phyloP scores from a whole-genome alignment of 2,888 invertebrate species.

The Protodeltote pygarga region DNA sequence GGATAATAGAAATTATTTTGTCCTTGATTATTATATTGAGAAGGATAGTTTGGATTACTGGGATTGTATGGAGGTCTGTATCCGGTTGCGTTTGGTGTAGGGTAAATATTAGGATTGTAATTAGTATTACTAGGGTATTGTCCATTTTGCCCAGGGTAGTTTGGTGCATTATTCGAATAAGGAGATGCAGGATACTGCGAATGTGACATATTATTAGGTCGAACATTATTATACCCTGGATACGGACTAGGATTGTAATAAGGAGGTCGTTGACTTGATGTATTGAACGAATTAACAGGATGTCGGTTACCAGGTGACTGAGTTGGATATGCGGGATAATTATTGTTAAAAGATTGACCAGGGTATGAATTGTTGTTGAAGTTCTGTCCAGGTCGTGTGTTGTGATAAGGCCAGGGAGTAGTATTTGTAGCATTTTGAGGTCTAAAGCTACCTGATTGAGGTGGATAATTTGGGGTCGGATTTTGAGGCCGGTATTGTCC shows the following conservation, averaged over 20 bases:
- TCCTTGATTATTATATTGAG: constrained; percentile 32
- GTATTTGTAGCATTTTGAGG: constrained; percentile 27
- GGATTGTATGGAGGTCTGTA: constrained; percentile 35
- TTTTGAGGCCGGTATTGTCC: constrained; percentile 30
- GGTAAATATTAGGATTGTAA: constrained; percentile 2
- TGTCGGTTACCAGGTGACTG: constrained; percentile 6
- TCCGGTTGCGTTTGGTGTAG: neutral
- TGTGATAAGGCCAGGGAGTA: constrained; percentile 36
- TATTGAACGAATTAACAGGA: constrained; percentile 13
- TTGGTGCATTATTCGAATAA: constrained; percentile 4
- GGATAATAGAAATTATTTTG: constrained; percentile 38
- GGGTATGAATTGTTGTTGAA: constrained; percentile 11
- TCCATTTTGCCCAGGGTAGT: constrained; percentile 23
- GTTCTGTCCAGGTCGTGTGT: constrained; percentile 9
- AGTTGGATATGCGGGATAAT: constrained; percentile 10
- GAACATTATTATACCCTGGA: constrained; percentile 31
- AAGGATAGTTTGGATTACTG: constrained; percentile 39
- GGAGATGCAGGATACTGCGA: neutral
- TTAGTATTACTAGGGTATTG: constrained; percentile 24
- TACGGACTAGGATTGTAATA: constrained; percentile 24
- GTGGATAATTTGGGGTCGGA: constrained; percentile 21
- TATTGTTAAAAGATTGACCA: constrained; percentile 22
- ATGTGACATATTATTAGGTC: constrained; percentile 10
- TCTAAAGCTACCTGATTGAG: constrained; percentile 12
- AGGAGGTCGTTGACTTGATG: constrained; percentile 12